Conservation (phyloP, 2,797 vertebrate genomes). For the Pangasius macronema region DNA sequence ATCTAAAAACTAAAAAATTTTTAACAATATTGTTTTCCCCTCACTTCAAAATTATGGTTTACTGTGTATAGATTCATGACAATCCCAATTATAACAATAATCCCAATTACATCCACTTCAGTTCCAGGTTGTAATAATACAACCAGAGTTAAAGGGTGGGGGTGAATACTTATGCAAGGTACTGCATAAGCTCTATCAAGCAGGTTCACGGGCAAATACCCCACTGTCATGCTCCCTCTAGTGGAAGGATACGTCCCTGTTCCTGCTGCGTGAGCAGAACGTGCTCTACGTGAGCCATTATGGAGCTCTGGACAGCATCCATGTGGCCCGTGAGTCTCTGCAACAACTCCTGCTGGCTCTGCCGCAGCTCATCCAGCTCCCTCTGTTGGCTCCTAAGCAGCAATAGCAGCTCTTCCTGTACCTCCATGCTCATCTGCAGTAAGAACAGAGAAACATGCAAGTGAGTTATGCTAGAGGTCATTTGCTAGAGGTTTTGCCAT, state of each 20-base stretch:
- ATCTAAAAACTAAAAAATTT: not conserved
- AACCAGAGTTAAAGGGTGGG: not conserved
- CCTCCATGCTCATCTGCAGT: slow-evolving; percentile 74
- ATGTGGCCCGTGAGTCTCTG: slow-evolving; percentile 81
- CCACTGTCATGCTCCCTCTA: slow-evolving; percentile 8
- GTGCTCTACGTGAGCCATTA: slow-evolving; percentile 87
- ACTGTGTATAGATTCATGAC: not conserved
- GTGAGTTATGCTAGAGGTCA: not conserved
- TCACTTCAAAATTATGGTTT: not conserved
- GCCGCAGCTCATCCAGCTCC: slow-evolving; percentile 85
- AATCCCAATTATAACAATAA: not conserved
- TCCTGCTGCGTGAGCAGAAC: slow-evolving; percentile 86
- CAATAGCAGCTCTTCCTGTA: slow-evolving; percentile 87
- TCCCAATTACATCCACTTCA: not conserved
- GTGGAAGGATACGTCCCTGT: slow-evolving; percentile 92
- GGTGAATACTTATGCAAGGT: not conserved
- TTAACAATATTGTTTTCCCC: not conserved
- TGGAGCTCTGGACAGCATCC: slow-evolving; percentile 83
- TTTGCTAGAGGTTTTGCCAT: not conserved
- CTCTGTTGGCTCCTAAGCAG: slow-evolving; percentile 89
- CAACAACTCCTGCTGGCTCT: slow-evolving; percentile 86
- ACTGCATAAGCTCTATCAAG: not conserved
- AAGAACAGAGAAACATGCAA: not conserved
- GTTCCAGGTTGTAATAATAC: not conserved
- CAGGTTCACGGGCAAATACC: not conserved